phyloP scores from a whole-genome alignment of 35 echinoderm and acorn worm species.

The Hemicentrotus pulcherrimus region DNA sequence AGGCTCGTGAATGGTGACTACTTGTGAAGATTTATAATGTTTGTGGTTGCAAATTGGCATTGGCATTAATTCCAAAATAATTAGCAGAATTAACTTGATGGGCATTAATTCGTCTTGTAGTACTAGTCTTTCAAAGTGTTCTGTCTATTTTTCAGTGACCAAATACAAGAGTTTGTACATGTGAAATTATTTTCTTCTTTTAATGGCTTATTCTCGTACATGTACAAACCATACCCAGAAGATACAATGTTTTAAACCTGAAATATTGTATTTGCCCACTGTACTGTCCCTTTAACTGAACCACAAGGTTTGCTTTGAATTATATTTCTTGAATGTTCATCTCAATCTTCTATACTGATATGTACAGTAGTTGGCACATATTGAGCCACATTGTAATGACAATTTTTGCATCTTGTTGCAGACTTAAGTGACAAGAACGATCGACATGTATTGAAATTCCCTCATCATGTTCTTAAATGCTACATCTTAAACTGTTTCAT shows the following conservation, averaged over 20 bases:
- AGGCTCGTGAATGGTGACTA: too few species aligned
- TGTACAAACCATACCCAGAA: too few species aligned
- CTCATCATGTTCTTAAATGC: not conserved
- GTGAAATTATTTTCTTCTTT: not conserved
- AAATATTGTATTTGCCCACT: not conserved
- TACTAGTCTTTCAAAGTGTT: conserved; percentile 1
- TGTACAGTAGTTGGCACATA: not conserved
- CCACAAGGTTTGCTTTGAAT: not conserved
- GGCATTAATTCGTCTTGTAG: not conserved
- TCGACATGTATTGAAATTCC: not conserved
- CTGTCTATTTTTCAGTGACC: not conserved
- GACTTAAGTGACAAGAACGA: not conserved
- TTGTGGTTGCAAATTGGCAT: not conserved
- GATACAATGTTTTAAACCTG: too few species aligned
- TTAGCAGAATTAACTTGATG: not conserved
- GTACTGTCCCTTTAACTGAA: not conserved
- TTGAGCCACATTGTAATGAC: not conserved
- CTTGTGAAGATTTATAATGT: not conserved
- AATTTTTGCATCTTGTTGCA: not conserved
- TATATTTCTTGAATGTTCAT: not conserved
- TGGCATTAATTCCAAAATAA: not conserved
- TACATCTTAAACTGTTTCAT: not conserved
- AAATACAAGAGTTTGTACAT: not conserved
- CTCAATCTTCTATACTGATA: not conserved
- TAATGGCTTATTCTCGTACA: not conserved